Base-by-base conservation (phyloP, 2,888 invertebrate species). In the Fabriciana adippe region DNA sequence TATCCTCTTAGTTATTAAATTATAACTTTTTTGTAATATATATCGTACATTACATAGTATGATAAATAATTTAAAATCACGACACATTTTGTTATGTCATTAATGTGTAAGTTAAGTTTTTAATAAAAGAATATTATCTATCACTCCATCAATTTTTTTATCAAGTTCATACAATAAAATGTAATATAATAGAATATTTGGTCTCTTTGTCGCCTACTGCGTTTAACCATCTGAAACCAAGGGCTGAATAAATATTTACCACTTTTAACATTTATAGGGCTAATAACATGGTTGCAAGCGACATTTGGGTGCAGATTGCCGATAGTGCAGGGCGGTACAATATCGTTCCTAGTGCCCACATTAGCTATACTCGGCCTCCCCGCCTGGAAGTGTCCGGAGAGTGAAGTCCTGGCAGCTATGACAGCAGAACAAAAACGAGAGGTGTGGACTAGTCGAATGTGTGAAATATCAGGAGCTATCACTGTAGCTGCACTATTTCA, bases 401-500 rank as follows among this genome's bases (percentile, higher is more conserved):
- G 82, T 0, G 93, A 88, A 0, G 83, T 87, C 18, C 78, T 96
- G 31, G 82, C 85, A 0, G 87, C 92, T 53, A 93, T 96, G 94
- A 84, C 92, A 0, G 82, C 80, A 0, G 93, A 88, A 2, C 93
- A 94, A 69, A 92, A 94, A 31, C 91, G 94, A 1, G 93, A 93
- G 68, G 86, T 95, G 14, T 97, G 97, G 97, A 95, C 95, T 81
- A 85, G 91, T 31, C 90, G 97, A 72, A 97, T 97, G 96, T 93
- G 96, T 67, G 96, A 96, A 80, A 88, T 97, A 31, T 97, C 97
- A 0, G 97, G 97, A 0, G 97, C 97, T 2, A 97, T 97, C 21
- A 95, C 97, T 2, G 94, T 97, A 0, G 94, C 97, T 0, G 96
- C 97, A 0, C 75, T 96, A 55, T 94, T 96, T 66, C 96, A 97